Conservation (phyloP, 2,888 invertebrate genomes). For the Agrilus cyanescens region DNA sequence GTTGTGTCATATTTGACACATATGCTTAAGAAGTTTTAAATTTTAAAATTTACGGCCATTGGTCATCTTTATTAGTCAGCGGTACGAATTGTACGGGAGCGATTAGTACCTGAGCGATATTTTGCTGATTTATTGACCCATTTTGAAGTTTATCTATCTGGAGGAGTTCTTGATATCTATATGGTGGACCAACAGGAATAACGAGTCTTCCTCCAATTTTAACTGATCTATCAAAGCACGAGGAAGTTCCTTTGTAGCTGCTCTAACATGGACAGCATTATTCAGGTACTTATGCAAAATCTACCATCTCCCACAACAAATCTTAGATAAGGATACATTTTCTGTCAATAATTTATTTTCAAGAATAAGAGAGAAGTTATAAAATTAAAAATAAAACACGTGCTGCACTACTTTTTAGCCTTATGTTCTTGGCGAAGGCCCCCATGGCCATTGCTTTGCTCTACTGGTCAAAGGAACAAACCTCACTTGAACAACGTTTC, state of each 20-base stretch:
- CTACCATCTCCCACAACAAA: constrained; percentile 85
- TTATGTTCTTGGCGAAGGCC: too few species aligned
- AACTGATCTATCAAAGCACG: constrained; percentile 71
- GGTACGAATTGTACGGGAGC: constrained; percentile 98
- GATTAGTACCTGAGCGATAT: constrained; percentile 90
- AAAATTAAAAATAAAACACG: too few species aligned
- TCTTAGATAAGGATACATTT: constrained; percentile 23
- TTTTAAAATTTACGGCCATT: constrained; percentile 40
- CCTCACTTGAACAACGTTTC: constrained; percentile 85
- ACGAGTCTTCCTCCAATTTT: constrained; percentile 85
- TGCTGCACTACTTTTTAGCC: too few species aligned
- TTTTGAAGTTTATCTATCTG: constrained; percentile 79
- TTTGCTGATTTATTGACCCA: constrained; percentile 51
- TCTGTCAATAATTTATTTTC: too few species aligned
- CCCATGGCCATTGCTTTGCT: constrained; percentile 51
- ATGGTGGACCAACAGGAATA: constrained; percentile 80
- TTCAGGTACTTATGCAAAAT: constrained; percentile 54
- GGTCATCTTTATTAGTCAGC: constrained; percentile 71
- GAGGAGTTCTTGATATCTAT: constrained; percentile 76
- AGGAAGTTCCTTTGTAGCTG: constrained; percentile 70
- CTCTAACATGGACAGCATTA: constrained; percentile 89
- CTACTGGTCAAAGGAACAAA: constrained; percentile 94
- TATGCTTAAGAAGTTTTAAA: too few species aligned
- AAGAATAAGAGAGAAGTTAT: too few species aligned
- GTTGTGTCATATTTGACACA: too few species aligned